These are phyloP conservation scores for Echiichthys vipera DNA, from an alignment of 2,797 vertebrate species.

Conservation along the genomic window DNA sequence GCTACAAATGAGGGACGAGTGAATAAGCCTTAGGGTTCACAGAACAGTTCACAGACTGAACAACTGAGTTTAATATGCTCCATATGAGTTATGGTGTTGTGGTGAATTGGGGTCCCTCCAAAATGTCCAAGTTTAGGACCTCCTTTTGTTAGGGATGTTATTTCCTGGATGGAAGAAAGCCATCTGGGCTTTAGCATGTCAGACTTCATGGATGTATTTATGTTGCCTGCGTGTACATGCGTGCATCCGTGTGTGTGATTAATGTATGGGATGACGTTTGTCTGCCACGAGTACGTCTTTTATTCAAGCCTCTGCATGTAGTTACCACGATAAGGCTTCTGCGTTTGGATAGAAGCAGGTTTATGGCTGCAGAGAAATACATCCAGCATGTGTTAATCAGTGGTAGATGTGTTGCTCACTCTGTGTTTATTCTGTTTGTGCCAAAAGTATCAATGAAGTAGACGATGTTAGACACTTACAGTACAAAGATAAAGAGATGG, in stretches of 20 bases:
- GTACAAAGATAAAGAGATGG: neutral
- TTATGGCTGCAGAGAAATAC: neutral
- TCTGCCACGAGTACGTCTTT: conserved; percentile 26
- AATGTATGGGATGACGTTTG: neutral
- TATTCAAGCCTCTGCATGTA: neutral
- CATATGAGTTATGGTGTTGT: conserved; percentile 69
- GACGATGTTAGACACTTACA: neutral
- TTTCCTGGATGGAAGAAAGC: conserved; percentile 60
- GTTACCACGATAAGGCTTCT: neutral
- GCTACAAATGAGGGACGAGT: conserved; percentile 53
- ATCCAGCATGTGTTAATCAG: neutral
- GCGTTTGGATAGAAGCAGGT: neutral
- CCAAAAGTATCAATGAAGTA: rapidly evolving
- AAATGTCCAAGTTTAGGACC: conserved; percentile 44
- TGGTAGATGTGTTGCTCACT: neutral
- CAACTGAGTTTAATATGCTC: conserved; percentile 54
- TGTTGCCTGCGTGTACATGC: conserved; percentile 9
- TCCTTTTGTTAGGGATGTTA: conserved; percentile 44
- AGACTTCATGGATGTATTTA: conserved; percentile 37
- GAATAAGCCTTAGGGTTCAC: conserved; percentile 56
- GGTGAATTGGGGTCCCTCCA: conserved; percentile 48
- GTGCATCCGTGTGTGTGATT: neutral
- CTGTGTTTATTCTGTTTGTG: neutral
- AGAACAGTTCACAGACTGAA: conserved; percentile 68
- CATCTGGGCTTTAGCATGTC: conserved; percentile 47